Percentiles rank a stretch among this genome's conserved stretches.
These are phyloP conservation scores for Adelognathus sp. DNA, from an alignment of 2,888 invertebrate genomes.

Conservation along the genomic window DNA sequence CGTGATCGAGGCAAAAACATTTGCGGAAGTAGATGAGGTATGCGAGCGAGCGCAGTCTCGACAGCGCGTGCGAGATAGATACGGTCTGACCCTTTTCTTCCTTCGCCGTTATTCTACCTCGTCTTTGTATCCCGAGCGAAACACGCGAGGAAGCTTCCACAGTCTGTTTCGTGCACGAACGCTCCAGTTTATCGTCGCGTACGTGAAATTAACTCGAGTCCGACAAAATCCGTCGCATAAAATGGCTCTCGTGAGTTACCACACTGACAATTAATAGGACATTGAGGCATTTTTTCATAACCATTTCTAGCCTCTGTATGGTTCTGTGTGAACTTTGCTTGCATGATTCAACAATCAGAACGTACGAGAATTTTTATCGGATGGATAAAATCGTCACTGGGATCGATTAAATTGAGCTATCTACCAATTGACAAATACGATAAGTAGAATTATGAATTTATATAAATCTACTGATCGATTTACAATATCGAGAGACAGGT, in stretches of 20 bases:
- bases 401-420: not conserved
- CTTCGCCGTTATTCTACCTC: not conserved
- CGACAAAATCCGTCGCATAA: slow-evolving; percentile 11
- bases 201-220: slow-evolving; percentile 11
- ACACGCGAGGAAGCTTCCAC: slow-evolving; percentile 41
- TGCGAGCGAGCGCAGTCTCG: not conserved
- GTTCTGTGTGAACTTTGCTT: too few relatives aligned
- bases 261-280: too few relatives aligned
- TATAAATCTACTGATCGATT: not conserved
- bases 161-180: slow-evolving; percentile 20
- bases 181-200: slow-evolving; percentile 39
- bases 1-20: slow-evolving; percentile 23
- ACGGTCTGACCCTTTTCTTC: slow-evolving; percentile 30
- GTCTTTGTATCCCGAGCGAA: slow-evolving; percentile 28
- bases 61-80: slow-evolving; percentile 17
- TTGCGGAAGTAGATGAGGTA: slow-evolving; percentile 46
- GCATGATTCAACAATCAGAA: too few relatives aligned
- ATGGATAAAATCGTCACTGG: not conserved
- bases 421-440: not conserved
- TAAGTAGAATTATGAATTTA: not conserved
- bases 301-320: too few relatives aligned
- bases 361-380: not conserved
- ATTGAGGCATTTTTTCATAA: too few relatives aligned
- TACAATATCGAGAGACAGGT: not conserved
- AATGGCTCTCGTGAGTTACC: too few relatives aligned